phyloP scores from a whole-genome alignment of 23 tunicate genomes.

The Styela clava region DNA sequence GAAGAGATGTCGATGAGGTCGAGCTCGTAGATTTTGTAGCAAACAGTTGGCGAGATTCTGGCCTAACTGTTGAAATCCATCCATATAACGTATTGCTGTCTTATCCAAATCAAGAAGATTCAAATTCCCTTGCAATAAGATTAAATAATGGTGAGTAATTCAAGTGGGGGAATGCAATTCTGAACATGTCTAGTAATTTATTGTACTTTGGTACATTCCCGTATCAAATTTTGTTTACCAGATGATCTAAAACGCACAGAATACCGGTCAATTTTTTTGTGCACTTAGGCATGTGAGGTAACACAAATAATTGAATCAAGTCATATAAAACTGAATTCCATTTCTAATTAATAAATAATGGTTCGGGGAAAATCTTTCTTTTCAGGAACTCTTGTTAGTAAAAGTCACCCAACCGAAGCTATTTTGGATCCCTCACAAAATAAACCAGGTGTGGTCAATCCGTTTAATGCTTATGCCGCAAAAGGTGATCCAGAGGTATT shows the following conservation, averaged over 20 bases:
- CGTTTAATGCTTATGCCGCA: slow-evolving; percentile 75
- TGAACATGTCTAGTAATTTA: no score
- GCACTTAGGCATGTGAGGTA: no score
- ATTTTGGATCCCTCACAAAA: slow-evolving; percentile 66
- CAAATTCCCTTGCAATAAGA: slow-evolving; percentile 48
- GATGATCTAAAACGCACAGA: no score
- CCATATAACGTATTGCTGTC: slow-evolving; percentile 75
- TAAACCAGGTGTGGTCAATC: slow-evolving; percentile 72
- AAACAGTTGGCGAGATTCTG: slow-evolving; percentile 39
- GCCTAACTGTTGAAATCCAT: slow-evolving; percentile 40
- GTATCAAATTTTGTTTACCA: no score
- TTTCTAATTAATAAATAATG: no score
- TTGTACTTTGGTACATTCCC: no score
- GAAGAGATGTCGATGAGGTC: slow-evolving; percentile 46
- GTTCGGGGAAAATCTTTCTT: no score
- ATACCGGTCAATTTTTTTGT: no score
- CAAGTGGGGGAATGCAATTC: background rate
- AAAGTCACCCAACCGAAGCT: slow-evolving; percentile 56
- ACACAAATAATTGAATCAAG: no score
- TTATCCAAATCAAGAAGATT: slow-evolving; percentile 69
- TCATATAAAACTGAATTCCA: no score
- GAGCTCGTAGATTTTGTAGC: slow-evolving; percentile 41
- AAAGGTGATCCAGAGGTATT: slow-evolving; percentile 31
- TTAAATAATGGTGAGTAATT: background rate
- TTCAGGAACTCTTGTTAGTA: slow-evolving; percentile 29